Base-by-base conservation (phyloP, 2,888 invertebrate species). In the Thereva unica region DNA sequence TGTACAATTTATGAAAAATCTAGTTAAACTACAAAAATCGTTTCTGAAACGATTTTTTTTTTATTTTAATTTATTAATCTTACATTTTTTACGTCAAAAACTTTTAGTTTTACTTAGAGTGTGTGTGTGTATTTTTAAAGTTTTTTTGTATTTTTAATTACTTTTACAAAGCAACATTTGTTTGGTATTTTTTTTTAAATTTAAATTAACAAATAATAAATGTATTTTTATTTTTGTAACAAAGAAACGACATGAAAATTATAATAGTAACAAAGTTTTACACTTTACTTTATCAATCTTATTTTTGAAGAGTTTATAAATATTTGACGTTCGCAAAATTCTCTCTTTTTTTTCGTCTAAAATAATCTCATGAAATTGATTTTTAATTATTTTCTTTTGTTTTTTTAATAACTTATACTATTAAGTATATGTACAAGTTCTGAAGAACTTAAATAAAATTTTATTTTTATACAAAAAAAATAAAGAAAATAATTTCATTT, bases 381-480 rank as follows among this genome's bases (percentile, higher is more conserved):
- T 4, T 34, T 35, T 35, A 52, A 52, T 7, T 52, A 23, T 34
- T 34, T 8, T 34, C 38, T 61, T 40, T 65, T 68, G 71, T 72
- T 72, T 69, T 71, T 71, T 63, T 70, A 67, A 72, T 74, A 75
- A 75, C 78, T 78, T 78, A 79, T 75, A 72, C 78, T 78, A 78
- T 78, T 78, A 78, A 78, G 78, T 78, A 78, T 78, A 77, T 78
- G 75, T 78, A 75, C 72, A 73, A 71, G 74, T 74, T 74, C 72
- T 73, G 73, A 74, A 59, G 66, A 68, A 68, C 68, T 68, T 52
- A 66, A 54, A 63, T 54, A 34, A 66, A 61, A 66, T 38, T 38
- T 54, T 38, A 42, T 45, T 45, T 45, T 63, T 63, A 42, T 59
- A 42, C 41, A 56, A 56, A 56, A 42, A n/a, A 37, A 42, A 4